Conservation (phyloP, 2,888 invertebrate genomes). For the Eumerus sabulonum region DNA sequence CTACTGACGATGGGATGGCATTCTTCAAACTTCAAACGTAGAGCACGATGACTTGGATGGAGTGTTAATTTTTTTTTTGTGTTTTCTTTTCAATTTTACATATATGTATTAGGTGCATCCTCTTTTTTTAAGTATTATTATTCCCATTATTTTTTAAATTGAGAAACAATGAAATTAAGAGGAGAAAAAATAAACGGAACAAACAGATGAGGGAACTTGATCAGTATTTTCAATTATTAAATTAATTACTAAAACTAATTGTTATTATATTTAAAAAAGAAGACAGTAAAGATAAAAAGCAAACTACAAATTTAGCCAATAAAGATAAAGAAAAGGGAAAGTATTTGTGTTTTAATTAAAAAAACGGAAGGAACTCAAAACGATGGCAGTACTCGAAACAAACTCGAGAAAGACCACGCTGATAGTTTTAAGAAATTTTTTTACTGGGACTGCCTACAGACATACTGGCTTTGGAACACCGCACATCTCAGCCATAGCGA, state of each 20-base stretch:
- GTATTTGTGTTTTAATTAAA: slow-evolving; percentile 21
- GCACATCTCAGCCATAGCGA: too few relatives aligned
- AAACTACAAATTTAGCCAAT: slow-evolving; percentile 61
- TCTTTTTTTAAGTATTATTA: slow-evolving; percentile 33
- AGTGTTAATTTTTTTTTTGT: too few relatives aligned
- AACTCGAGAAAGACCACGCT: too few relatives aligned
- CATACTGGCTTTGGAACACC: too few relatives aligned
- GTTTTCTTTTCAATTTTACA: slow-evolving; percentile 19
- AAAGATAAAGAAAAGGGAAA: slow-evolving; percentile 55
- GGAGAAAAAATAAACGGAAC: slow-evolving; percentile 10
- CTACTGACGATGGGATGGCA: too few relatives aligned
- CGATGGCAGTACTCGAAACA: too few relatives aligned
- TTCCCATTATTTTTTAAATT: too few relatives aligned
- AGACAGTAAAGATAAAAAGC: slow-evolving; percentile 11
- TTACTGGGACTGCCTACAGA: too few relatives aligned
- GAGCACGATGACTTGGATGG: slow-evolving; percentile 8
- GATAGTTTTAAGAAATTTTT: too few relatives aligned
- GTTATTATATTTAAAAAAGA: slow-evolving; percentile 54
- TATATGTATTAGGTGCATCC: slow-evolving; percentile 15
- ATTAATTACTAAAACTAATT: slow-evolving; percentile 52
- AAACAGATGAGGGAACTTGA: slow-evolving; percentile 48
- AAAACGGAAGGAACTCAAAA: too few relatives aligned
- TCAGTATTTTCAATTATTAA: slow-evolving; percentile 62
- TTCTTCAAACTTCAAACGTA: slow-evolving; percentile 38
- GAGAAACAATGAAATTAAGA: slow-evolving; percentile 10